A percentile compares a stretch with the other conserved stretches of the same genome.
These are phyloP conservation scores for Acomys russatus DNA, from an alignment of 2,797 vertebrate species.

Conservation along the genomic window DNA sequence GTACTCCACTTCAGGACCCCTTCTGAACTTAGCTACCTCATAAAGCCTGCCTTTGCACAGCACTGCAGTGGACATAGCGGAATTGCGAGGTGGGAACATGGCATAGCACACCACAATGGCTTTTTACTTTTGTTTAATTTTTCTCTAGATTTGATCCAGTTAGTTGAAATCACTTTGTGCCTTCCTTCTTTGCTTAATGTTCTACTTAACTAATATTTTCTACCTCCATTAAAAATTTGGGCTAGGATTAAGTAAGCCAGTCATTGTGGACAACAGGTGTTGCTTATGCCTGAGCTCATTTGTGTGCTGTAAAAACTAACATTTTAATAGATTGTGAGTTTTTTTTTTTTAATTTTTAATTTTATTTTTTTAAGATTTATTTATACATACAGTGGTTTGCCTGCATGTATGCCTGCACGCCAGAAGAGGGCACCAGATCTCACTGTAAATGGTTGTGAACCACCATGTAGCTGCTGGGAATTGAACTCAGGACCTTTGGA, in stretches of 20 bases:
- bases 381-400: too few species aligned
- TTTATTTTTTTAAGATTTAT: too few species aligned
- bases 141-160: slow-evolving; percentile 3
- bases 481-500: too few species aligned
- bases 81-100: background rate
- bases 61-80: background rate
- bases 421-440: too few species aligned
- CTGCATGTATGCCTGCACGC: too few species aligned
- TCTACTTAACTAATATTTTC: slow-evolving; percentile 47
- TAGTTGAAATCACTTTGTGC: slow-evolving; percentile 53
- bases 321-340: background rate
- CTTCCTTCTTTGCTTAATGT: background rate
- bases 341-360: background rate
- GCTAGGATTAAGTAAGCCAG: slow-evolving; percentile 30
- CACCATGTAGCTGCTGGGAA: too few species aligned
- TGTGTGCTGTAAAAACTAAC: slow-evolving; percentile 54
- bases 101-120: background rate
- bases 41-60: background rate
- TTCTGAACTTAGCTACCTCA: slow-evolving; percentile 23
- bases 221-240: slow-evolving; percentile 57
- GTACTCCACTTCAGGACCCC: background rate
- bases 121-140: background rate
- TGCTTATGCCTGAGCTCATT: slow-evolving; percentile 59
- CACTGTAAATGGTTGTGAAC: too few species aligned
- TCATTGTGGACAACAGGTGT: slow-evolving; percentile 26